Percentiles rank a stretch among this genome's conserved stretches.
These are phyloP conservation scores for Enteromius mattozi DNA, from an alignment of 2,797 vertebrate genomes.

Conservation along the genomic window DNA sequence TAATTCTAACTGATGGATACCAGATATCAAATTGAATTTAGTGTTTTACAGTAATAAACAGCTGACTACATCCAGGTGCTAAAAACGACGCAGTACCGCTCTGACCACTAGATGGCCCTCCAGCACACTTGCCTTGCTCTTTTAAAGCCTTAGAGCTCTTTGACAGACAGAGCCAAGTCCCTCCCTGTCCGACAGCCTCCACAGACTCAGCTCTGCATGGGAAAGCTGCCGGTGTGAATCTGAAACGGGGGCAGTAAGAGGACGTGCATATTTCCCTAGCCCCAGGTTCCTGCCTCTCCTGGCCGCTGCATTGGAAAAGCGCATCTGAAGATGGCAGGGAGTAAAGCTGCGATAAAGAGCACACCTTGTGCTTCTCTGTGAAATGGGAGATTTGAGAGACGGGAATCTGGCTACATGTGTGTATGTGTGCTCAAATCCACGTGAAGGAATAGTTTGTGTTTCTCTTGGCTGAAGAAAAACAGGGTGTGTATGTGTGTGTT, in stretches of 20 bases:
- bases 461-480: conserved; percentile 38
- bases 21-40: conserved; percentile 9
- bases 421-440: conserved; percentile 30
- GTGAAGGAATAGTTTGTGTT: conserved; percentile 24
- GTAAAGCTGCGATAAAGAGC: conserved; percentile 54
- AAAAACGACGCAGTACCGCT: neutral
- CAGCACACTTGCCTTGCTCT: conserved; percentile 2
- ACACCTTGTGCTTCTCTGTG: conserved; percentile 55
- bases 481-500: conserved; percentile 23
- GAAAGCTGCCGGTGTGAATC: conserved; percentile 45
- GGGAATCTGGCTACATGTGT: conserved; percentile 47
- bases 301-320: conserved; percentile 18
- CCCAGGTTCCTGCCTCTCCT: conserved; percentile 26
- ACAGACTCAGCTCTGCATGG: conserved; percentile 44
- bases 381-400: conserved; percentile 35
- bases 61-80: neutral
- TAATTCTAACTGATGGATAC: neutral
- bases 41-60: conserved; percentile 3
- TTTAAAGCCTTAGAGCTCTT: neutral
- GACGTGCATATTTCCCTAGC: conserved; percentile 40
- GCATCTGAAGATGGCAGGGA: conserved; percentile 47
- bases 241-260: conserved; percentile 44
- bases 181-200: conserved; percentile 29
- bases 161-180: conserved; percentile 39
- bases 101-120: conserved; percentile 35